Evolutionary conservation across 2,888 invertebrate species (phyloP), one percentile per base, ranked within the genome.

Genomic region (Rhingia rostrata): DNA sequence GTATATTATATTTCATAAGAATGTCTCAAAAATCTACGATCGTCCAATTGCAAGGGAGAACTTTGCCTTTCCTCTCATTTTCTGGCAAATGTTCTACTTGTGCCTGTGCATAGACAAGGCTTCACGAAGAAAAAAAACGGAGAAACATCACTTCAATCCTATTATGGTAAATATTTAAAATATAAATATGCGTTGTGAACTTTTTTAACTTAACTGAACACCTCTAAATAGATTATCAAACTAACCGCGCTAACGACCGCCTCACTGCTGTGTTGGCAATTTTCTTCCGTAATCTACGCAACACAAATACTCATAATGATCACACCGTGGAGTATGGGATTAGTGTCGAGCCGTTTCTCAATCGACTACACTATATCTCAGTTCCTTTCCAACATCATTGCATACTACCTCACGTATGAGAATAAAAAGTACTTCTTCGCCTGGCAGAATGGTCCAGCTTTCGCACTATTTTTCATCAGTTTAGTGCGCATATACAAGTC

Each of bases 31-130:
- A 56, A 96, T 97, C 4, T 96, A 96, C 88, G 97, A 97, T 95
- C 94, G 96, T 0, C 97, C 97, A 0, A 95, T 97, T 47, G 93
- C 97, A 56, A 92, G 97, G 32, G 97, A 98, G 91, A 97, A 96
- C 89, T 95, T 97, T 89, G 96, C 96, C 0, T 96, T 95, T 88
- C 97, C 97, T 0, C 92, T 96, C 47, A 93, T 97, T 84, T 92
- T 97, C 12, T 91, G 94, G 67, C 96, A 97, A 90, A 94, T 95
- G 91, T 94, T 95, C 88, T 92, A 94, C 33, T 92, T 96, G 0
- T 93, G 93, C 35, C 82, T 93, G 35, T 94, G 94, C 72, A 92
- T 94, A 53, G 89, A 93, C 7, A 89, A 89, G 7, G 87, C 88
- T 6, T 87, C 89, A 32, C 88, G 88, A 49, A 87, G 86, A 87